phyloP scores from a whole-genome alignment of 2,113 vertebrate species.

The Ginglymostoma cirratum region DNA sequence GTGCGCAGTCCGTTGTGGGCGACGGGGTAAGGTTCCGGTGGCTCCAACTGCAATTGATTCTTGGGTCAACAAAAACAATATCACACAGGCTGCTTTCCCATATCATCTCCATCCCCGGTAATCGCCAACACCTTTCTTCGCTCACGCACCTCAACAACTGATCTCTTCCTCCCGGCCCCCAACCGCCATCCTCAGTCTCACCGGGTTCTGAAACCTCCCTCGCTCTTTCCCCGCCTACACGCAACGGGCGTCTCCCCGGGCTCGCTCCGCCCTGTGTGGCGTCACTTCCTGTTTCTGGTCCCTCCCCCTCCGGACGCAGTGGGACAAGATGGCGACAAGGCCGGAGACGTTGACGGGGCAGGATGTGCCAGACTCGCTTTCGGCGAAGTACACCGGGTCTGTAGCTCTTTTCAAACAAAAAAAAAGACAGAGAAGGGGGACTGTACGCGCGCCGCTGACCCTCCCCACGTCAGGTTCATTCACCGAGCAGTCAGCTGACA shows the following conservation, averaged over 20 bases:
- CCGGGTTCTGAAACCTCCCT: not conserved
- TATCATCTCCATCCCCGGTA: not conserved
- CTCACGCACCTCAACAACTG: not conserved
- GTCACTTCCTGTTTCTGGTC: not conserved
- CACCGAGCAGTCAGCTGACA: not conserved
- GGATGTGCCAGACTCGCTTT: not conserved
- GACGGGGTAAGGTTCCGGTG: not conserved
- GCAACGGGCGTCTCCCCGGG: too few relatives aligned
- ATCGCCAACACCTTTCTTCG: not conserved
- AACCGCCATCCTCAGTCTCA: not conserved
- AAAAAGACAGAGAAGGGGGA: not conserved
- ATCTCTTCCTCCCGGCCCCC: not conserved
- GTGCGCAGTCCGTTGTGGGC: not conserved
- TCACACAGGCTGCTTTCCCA: not conserved
- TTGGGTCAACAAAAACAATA: too few relatives aligned
- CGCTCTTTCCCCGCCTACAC: too few relatives aligned
- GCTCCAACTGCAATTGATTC: not conserved
- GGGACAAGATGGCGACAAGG: not conserved
- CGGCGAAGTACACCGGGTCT: slow-evolving; percentile 29
- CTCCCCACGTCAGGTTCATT: not conserved
- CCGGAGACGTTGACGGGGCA: not conserved
- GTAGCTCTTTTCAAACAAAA: not conserved
- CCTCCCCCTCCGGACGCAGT: not conserved
- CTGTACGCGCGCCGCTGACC: not conserved
- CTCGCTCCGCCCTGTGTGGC: too few relatives aligned